Conservation (phyloP, 1,140 invertebrate species). For the Panagrolaimus sp. region DNA sequence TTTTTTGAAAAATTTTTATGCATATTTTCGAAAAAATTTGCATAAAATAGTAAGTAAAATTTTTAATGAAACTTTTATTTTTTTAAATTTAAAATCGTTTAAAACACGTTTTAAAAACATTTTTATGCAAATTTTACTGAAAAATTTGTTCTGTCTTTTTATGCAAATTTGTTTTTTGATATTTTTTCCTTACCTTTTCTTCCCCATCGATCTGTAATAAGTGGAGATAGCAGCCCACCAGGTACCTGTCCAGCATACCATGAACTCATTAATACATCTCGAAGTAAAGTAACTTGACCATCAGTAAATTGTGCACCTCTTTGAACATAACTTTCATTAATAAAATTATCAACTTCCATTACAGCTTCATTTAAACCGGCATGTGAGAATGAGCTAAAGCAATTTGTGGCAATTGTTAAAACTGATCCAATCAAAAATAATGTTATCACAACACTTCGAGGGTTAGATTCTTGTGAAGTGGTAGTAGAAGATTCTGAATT, state of each 20-base stretch:
- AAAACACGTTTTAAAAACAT: too few relatives aligned
- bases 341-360: conserved; percentile 91
- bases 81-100: too few relatives aligned
- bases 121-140: too few relatives aligned
- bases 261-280: conserved; percentile 29
- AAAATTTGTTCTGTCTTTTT: too few relatives aligned
- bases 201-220: conserved; percentile 50
- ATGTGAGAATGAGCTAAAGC: conserved; percentile 38
- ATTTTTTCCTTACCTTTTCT: conserved; percentile 39
- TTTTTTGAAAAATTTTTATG: too few relatives aligned
- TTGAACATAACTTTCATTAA: conserved; percentile 79
- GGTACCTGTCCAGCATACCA: conserved; percentile 59
- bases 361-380: conserved; percentile 63
- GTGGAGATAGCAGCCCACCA: conserved; percentile 48
- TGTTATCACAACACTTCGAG: too few relatives aligned
- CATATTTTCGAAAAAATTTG: too few relatives aligned
- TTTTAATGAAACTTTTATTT: too few relatives aligned
- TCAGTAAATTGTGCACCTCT: conserved; percentile 70
- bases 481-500: too few relatives aligned
- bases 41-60: too few relatives aligned
- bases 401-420: conserved; percentile 52
- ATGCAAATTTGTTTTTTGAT: not conserved
- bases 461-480: too few relatives aligned
- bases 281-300: conserved; percentile 64
- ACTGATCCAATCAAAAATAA: conserved; percentile 42